Evolutionary conservation across 2,888 invertebrate genomes (phyloP).

Genomic region (Aradus depressus): DNA sequence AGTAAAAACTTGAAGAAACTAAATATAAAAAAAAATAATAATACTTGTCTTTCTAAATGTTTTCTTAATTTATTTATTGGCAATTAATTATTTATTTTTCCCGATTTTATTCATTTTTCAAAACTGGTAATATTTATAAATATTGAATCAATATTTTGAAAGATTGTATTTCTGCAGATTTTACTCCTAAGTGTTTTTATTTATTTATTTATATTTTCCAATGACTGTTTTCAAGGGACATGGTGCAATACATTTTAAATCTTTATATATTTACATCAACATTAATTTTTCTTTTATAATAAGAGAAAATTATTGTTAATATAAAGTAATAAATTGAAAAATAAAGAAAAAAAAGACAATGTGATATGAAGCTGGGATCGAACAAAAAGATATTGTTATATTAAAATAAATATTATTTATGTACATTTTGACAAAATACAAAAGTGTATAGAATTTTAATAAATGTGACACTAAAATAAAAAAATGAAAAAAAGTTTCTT

Average conservation of each 20-base stretch:
- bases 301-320: conserved; percentile 2
- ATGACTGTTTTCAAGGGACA: not conserved
- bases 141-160: no score
- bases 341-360: not conserved
- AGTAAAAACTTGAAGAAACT: not conserved
- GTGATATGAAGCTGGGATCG: conserved; percentile 2
- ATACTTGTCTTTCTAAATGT: not conserved
- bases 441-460: conserved; percentile 2
- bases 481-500: not conserved
- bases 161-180: not conserved
- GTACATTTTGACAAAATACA: not conserved
- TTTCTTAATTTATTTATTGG: no score
- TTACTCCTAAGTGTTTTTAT: not conserved
- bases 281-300: not conserved
- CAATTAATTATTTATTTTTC: no score
- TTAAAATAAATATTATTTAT: conserved; percentile 1
- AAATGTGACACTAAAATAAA: conserved; percentile 7
- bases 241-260: not conserved
- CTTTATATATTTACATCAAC: not conserved
- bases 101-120: no score
- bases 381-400: not conserved
- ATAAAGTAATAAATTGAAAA: not conserved
- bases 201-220: conserved; percentile 4
- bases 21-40: not conserved
- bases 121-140: no score